Conservation (phyloP, 2,113 vertebrate species). For the Nycticryphes semicollaris region DNA sequence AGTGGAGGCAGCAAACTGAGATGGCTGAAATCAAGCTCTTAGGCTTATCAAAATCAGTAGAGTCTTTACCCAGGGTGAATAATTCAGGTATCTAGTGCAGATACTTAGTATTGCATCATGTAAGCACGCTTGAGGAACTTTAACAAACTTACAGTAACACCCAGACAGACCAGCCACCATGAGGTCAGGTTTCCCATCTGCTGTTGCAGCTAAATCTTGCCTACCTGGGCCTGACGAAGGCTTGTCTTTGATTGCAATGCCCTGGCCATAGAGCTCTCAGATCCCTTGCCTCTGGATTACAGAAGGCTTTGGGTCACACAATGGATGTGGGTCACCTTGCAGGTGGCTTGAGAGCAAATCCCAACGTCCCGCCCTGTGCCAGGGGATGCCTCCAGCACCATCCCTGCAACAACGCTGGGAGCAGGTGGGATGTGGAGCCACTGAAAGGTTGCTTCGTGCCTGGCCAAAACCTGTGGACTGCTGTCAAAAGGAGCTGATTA, state of each 20-base stretch:
- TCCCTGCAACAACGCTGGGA: not conserved
- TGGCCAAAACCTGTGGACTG: not conserved
- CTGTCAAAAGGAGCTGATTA: not conserved
- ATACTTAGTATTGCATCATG: not conserved
- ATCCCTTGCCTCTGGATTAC: too few species aligned
- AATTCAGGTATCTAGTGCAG: not conserved
- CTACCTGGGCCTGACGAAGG: not conserved
- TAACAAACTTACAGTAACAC: not conserved
- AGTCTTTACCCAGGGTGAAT: not conserved
- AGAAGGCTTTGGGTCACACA: not conserved
- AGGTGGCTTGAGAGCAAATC: not conserved
- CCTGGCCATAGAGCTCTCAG: not conserved
- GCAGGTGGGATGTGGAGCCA: rapidly evolving
- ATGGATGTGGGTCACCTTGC: rapidly evolving
- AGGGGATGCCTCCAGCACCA: not conserved
- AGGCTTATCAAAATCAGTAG: not conserved
- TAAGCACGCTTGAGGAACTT: not conserved
- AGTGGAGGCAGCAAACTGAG: not conserved
- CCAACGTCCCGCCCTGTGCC: rapidly evolving
- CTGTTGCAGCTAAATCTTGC: not conserved
- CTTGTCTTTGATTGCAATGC: not conserved
- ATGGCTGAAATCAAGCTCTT: not conserved
- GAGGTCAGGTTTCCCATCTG: not conserved
- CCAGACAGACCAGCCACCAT: not conserved
- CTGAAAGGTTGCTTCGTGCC: not conserved